Conservation (phyloP, 2,888 invertebrate genomes). For the Chloroclystis v-ata region DNA sequence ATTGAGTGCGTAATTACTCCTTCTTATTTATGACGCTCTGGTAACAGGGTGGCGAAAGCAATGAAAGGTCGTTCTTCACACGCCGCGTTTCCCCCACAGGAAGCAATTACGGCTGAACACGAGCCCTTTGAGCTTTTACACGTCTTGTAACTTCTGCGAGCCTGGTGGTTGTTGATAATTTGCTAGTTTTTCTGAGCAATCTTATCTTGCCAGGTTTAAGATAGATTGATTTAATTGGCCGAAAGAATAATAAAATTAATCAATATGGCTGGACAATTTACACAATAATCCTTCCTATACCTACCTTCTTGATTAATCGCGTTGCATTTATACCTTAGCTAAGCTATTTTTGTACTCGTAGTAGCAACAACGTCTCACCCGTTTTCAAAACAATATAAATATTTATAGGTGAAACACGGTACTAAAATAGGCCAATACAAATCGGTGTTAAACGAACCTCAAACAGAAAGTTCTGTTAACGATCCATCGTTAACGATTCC, state of each 20-base stretch:
- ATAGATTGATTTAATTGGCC: no score
- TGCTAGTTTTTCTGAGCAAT: background rate
- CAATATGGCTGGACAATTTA: no score
- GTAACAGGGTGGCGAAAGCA: slow-evolving; percentile 40
- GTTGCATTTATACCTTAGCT: no score
- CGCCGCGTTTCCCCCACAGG: slow-evolving; percentile 55
- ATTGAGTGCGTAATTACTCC: slow-evolving; percentile 40
- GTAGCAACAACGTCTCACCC: no score
- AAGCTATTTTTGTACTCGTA: no score
- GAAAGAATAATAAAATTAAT: no score
- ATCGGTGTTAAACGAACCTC: background rate
- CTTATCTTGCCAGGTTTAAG: background rate
- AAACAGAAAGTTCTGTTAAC: background rate
- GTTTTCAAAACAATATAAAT: no score
- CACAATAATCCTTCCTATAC: no score
- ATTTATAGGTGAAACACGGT: no score
- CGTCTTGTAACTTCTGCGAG: slow-evolving; percentile 44
- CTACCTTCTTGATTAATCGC: no score
- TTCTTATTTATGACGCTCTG: slow-evolving; percentile 47
- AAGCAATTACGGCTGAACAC: slow-evolving; percentile 49
- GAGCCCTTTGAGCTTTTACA: slow-evolving; percentile 44
- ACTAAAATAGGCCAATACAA: no score
- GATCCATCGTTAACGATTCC: background rate
- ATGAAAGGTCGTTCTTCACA: slow-evolving; percentile 49
- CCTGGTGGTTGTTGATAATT: slow-evolving; percentile 31